Evolutionary conservation across 2,113 vertebrate genomes (phyloP).

Genomic region (Origma solitaria): DNA sequence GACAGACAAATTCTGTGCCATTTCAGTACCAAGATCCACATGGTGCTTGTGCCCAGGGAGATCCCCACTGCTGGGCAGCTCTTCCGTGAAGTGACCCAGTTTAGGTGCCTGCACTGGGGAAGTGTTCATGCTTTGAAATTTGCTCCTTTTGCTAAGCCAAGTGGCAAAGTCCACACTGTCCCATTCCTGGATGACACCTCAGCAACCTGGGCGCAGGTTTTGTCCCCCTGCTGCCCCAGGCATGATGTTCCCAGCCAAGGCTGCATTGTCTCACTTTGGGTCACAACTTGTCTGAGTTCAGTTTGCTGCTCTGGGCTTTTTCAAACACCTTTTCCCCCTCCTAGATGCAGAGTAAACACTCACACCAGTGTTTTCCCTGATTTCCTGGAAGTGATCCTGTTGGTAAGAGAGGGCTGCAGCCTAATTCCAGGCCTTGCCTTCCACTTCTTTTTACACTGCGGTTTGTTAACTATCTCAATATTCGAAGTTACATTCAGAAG

Average conservation of each 20-base stretch:
- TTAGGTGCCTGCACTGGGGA: neutral
- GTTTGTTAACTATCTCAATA: neutral
- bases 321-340: neutral
- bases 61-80: neutral
- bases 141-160: neutral
- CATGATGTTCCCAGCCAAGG: neutral
- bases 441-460: neutral
- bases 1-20: neutral
- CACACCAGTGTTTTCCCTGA: neutral
- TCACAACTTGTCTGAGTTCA: neutral
- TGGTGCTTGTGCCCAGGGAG: neutral
- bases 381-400: neutral
- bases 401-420: neutral
- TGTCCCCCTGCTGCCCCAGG: neutral
- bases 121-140: neutral
- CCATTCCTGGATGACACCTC: neutral
- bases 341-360: neutral
- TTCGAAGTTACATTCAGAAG: neutral
- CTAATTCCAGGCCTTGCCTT: neutral
- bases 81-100: neutral
- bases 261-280: neutral
- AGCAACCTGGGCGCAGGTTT: neutral
- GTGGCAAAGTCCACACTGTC: neutral
- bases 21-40: neutral
- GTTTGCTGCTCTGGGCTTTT: neutral